These are phyloP conservation scores for Halichoeres trimaculatus DNA, from an alignment of 2,113 vertebrate species.

Conservation along the genomic window DNA sequence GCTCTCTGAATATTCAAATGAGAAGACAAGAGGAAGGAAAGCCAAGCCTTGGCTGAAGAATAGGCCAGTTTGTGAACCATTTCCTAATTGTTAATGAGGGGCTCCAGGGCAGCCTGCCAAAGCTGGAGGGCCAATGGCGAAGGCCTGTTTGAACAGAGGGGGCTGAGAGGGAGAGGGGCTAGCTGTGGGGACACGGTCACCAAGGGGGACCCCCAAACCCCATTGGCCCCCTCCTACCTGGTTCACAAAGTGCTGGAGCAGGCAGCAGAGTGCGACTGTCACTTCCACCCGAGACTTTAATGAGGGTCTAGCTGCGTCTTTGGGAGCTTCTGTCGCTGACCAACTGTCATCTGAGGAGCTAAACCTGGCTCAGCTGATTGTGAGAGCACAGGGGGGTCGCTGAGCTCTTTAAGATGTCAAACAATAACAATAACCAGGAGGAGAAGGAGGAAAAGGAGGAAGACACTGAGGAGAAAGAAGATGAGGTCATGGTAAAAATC, in stretches of 20 bases:
- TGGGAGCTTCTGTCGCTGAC: conserved; percentile 49
- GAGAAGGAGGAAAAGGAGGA: conserved; percentile 65
- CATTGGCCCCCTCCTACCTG: conserved; percentile 76
- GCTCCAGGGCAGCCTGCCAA: conserved; percentile 80
- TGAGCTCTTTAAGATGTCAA: conserved; percentile 68
- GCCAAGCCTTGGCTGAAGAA: conserved; percentile 84
- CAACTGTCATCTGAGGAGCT: conserved; percentile 38
- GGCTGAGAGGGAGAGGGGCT: conserved; percentile 43
- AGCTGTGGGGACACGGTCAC: conserved; percentile 71
- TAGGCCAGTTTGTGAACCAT: conserved; percentile 89
- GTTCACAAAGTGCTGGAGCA: conserved; percentile 66
- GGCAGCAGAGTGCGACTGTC: conserved; percentile 64
- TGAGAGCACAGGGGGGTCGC: conserved; percentile 22
- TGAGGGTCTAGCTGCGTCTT: conserved; percentile 67
- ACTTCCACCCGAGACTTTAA: conserved; percentile 64
- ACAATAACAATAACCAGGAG: conserved; percentile 79
- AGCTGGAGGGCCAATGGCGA: conserved; percentile 83
- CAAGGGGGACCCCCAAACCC: conserved; percentile 70
- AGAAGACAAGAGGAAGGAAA: conserved; percentile 75
- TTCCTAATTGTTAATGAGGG: conserved; percentile 88
- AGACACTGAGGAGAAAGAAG: conserved; percentile 44
- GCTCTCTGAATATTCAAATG: conserved; percentile 87
- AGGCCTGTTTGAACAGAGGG: conserved; percentile 68
- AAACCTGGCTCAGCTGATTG: conserved; percentile 43
- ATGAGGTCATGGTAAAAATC: conserved; percentile 69